Percentiles rank a stretch among this genome's conserved stretches.
Evolutionary conservation across 2,888 invertebrate species (phyloP).

Genomic region (Agrypnus murinus): DNA sequence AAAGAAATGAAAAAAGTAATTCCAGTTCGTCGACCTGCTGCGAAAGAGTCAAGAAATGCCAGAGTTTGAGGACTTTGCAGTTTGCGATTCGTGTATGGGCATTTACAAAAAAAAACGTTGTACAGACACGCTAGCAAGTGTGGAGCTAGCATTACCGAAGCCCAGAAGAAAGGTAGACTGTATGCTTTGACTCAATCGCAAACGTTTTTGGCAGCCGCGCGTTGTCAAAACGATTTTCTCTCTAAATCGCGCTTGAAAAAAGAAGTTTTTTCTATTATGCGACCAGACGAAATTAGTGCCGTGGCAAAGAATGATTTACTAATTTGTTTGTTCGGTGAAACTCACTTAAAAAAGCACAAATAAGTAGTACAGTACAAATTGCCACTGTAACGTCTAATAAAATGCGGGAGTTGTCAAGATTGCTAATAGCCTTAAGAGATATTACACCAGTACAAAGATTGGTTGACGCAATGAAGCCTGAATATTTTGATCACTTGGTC

Average conservation of each 20-base stretch:
- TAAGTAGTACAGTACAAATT: constrained; percentile 34
- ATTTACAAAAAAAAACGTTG: too few relatives aligned
- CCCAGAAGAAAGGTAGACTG: too few relatives aligned
- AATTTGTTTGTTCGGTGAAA: constrained; percentile 39
- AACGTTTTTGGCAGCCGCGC: too few relatives aligned
- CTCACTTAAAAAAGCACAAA: constrained; percentile 42
- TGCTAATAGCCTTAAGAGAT: constrained; percentile 46
- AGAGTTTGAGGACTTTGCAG: too few relatives aligned
- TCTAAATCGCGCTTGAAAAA: constrained; percentile 24
- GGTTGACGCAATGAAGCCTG: constrained; percentile 14
- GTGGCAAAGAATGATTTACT: constrained; percentile 34
- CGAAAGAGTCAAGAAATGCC: too few relatives aligned
- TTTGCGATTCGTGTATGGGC: neutral
- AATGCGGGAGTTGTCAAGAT: constrained; percentile 34
- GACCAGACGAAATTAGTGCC: constrained; percentile 19
- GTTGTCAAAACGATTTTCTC: neutral
- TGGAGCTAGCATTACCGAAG: too few relatives aligned
- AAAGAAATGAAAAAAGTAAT: constrained; percentile 50
- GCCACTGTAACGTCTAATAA: constrained; percentile 32
- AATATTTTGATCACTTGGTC: constrained; percentile 19
- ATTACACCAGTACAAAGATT: constrained; percentile 1
- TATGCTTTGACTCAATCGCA: too few relatives aligned
- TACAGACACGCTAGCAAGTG: too few relatives aligned
- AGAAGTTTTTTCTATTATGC: constrained; percentile 37
- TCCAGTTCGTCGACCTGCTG: constrained; percentile 53